These are phyloP conservation scores for Erithacus rubecula DNA, from an alignment of 2,797 vertebrate species.

Conservation along the genomic window DNA sequence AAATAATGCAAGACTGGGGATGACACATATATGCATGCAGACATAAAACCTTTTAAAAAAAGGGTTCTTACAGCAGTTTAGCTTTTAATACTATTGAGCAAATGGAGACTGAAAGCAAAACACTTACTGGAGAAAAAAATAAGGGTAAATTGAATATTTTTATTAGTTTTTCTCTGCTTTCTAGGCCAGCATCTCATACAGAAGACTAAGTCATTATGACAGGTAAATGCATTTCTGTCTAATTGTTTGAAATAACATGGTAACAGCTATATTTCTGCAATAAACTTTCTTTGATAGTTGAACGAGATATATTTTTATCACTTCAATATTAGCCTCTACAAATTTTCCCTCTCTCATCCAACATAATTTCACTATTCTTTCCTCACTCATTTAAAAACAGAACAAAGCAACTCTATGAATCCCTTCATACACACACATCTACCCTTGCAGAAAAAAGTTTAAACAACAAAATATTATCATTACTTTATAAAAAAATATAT, in stretches of 20 bases:
- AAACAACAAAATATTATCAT: background rate
- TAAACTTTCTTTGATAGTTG: background rate
- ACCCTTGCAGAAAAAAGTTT: background rate
- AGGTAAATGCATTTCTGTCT: background rate
- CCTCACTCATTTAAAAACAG: background rate
- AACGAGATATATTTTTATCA: background rate
- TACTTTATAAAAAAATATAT: background rate
- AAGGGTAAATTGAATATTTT: background rate
- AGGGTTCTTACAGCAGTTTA: background rate
- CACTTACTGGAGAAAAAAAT: background rate
- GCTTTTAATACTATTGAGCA: background rate
- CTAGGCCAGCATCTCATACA: background rate
- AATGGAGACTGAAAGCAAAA: background rate
- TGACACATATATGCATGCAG: background rate
- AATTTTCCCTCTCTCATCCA: background rate
- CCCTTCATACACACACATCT: background rate
- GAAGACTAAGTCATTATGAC: background rate
- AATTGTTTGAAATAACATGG: background rate
- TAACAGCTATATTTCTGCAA: background rate
- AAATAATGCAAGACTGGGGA: constrained; percentile 15
- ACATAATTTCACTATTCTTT: background rate
- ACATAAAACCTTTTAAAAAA: background rate
- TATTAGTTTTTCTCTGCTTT: background rate
- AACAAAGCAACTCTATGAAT: background rate
- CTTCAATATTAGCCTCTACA: background rate